Evolutionary conservation across 2,888 invertebrate species (phyloP), one percentile per base, ranked within the genome.

Genomic region (Parapristionchus giblindavisi): DNA sequence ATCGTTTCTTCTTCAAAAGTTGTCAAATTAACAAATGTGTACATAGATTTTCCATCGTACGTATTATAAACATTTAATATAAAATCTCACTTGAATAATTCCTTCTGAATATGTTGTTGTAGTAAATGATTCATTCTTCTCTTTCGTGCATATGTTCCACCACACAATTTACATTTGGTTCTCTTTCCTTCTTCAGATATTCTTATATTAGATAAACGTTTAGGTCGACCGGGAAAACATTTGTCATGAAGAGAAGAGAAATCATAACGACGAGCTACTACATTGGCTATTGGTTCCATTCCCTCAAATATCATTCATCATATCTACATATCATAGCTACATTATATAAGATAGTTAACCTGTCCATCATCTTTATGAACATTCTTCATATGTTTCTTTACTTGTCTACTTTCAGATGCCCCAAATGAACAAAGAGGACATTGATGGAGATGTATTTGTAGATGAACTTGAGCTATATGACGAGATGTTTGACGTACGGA

Each of bases 381-480:
- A 71, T 84, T 84, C 63, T 72, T 78, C 70, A 83, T 79, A 75
- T 83, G 83, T 48, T 82, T 70, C 43, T 75, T 77, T 54, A 83
- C 83, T 1, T 82, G 77, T 14, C 83, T 75, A 24, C 81, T 77
- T 63, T 83, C 83, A 1, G 83, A 79, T 14, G 83, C 83, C 6
- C 83, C 83, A 66, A 84, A 84, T 34, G 80, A 79, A 72, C 83
- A 83, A 29, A 84, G 70, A 3, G 83, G 83, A 65, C 83, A 83
- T 58, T 80, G 81, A 60, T 83, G 83, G 6, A 83, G 78, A 24
- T 80, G 78, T 51, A 83, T 83, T 54, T 77, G 74, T 66, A 83
- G 74, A 63, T 83, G 83, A 5, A 56, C 75, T 56, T 82, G 80
- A 24, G 83, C 83, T 48, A 83, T 83, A 75, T 83, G 83, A n/a